Base-by-base conservation (phyloP, 2,797 vertebrate species). In the Tolypeutes matacus region DNA sequence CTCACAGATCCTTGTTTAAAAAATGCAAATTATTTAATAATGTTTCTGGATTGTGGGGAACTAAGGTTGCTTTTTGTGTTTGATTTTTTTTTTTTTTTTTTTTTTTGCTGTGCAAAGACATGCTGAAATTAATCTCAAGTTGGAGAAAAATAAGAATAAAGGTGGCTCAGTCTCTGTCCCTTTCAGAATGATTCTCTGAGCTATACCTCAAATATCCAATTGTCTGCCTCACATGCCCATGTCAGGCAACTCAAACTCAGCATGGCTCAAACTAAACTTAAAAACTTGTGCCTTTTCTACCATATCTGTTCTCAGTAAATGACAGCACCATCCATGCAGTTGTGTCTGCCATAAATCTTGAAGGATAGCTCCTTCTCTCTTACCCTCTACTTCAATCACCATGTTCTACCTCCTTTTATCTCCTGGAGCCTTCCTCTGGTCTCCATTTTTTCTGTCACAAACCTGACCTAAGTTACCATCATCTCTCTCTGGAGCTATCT, bases 301-400 rank as follows among this genome's bases (percentile, higher is more conserved):
- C 29, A 15, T 51, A 75, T 39, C 39, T 77, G 39, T 73, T 39
- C 49, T 72, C 5, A 70, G 92, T 95, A 96, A 97, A 96, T 92
- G 87, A 93, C 64, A 96, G 29, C 18, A 72, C 9, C 9, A 31
- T 39, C 10, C 15, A 23, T 46, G 27, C 31, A 75, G 34, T 5
- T 20, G 5, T 20, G 17, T 29, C 13, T 17, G 0, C 6, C 53
- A 2, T 11, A 62, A 60, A 76, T 46, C 36, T 5, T 51, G 23
- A 69, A 83, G 70, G 15, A 23, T 15, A n/a, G 34, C 21, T 31
- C 42, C 23, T 12, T 46, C 42, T 78, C 31, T 69, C 42, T 62
- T n/a, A 29, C 23, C 53, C 17, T 23, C 17, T 39, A 2, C 42
- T 27, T 67, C 13, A 25, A 27, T 18, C 21, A 18, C 46, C 60